Base-by-base conservation (phyloP, 2,888 invertebrate species). In the Eledone cirrhosa region DNA sequence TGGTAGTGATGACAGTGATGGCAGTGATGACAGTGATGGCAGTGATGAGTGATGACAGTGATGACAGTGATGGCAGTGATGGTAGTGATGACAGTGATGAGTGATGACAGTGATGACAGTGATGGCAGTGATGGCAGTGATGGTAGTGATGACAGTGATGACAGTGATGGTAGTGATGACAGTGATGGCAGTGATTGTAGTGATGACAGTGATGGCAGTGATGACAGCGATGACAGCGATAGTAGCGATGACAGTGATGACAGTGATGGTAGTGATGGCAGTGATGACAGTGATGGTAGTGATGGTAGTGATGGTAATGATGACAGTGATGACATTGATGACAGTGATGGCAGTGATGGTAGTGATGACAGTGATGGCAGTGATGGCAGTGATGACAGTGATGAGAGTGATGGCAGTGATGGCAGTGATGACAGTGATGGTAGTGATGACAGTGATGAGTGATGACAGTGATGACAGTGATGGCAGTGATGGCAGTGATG, bases 81-180 rank as follows among this genome's bases (percentile, higher is more conserved):
- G n/a, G n/a, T n/a, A n/a, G n/a, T n/a, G n/a, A n/a, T n/a, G n/a
- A n/a, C n/a, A n/a, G n/a, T n/a, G n/a, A n/a, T n/a, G n/a, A n/a
- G n/a, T n/a, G n/a, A n/a, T n/a, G n/a, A n/a, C n/a, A n/a, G n/a
- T n/a, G n/a, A n/a, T n/a, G n/a, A n/a, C n/a, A n/a, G n/a, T n/a
- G 72, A 24, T 69, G 72, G 72, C 27, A 69, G 72, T 69, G 72
- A 24, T 69, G 72, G 27, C 27, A 69, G 72, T 69, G 72, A 69
- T 69, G 72, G 27, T 24, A 69, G 72, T 69, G 72, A 69, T 59
- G 59, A 59, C n/a, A 59, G 59, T 59, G n/a, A n/a, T n/a, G n/a
- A n/a, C n/a, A n/a, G n/a, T n/a, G n/a, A n/a, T n/a, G n/a, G n/a
- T n/a, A n/a, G n/a, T n/a, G n/a, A n/a, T n/a, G n/a, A n/a, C n/a